Evolutionary conservation across 1,140 invertebrate species (phyloP).

Genomic region (Harlomillsia oculata): DNA sequence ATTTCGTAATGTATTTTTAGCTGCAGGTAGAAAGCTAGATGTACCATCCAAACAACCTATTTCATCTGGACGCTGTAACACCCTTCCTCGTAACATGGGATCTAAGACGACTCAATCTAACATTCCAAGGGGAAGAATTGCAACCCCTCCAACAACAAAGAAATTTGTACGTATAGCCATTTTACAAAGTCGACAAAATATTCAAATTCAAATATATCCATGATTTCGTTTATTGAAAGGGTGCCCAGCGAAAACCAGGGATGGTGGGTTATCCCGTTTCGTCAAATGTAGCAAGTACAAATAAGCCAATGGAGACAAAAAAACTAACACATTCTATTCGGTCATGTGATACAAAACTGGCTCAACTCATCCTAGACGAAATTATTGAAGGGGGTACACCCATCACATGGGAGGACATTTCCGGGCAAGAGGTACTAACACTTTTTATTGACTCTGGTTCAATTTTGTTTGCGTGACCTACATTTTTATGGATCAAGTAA

Average conservation of each 20-base stretch:
- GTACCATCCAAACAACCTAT: constrained; percentile 9
- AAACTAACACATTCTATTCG: constrained; percentile 41
- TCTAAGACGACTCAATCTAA: constrained; percentile 44
- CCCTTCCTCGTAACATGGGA: constrained; percentile 69
- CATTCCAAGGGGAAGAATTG: constrained; percentile 11
- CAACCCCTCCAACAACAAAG: constrained; percentile 23
- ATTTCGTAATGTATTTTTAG: no score
- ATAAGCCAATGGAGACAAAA: constrained; percentile 24
- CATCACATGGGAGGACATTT: constrained; percentile 87
- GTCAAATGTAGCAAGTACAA: constrained; percentile 20
- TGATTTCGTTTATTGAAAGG: neutral
- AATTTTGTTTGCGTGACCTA: no score
- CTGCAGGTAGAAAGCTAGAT: constrained; percentile 18
- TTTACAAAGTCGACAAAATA: neutral
- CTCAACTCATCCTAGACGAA: constrained; percentile 66
- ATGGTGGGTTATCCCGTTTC: neutral
- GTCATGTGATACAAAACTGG: constrained; percentile 68
- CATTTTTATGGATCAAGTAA: no score
- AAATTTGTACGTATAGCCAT: constrained; percentile 13
- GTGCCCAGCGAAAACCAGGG: constrained; percentile 8
- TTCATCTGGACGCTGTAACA: constrained; percentile 56
- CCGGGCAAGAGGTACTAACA: constrained; percentile 62
- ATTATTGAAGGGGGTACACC: constrained; percentile 64
- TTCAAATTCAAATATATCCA: neutral
- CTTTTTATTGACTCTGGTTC: neutral